A percentile compares a stretch with the other conserved stretches of the same genome.
phyloP scores from a whole-genome alignment of 92 coral and sea anemone genomes.

The Umimayanthus chanpuru region DNA sequence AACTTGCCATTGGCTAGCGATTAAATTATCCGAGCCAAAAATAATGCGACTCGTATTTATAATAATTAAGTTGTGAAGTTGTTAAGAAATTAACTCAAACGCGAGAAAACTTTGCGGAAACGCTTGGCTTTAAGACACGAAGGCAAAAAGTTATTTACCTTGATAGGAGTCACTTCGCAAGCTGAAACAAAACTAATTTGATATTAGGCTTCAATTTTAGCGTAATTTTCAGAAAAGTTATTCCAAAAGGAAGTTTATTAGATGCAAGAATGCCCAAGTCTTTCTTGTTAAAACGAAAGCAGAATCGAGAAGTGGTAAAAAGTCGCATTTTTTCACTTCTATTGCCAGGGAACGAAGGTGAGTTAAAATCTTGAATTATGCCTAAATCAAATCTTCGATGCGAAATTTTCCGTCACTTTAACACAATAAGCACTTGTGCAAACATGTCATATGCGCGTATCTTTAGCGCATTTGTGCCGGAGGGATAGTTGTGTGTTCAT shows the following conservation, averaged over 20 bases:
- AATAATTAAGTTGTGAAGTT: constrained; percentile 86
- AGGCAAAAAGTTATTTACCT: not conserved
- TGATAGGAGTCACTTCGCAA: not conserved
- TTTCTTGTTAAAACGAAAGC: constrained; percentile 43
- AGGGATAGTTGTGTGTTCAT: constrained; percentile 85
- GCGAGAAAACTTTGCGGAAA: constrained; percentile 59
- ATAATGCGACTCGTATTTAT: constrained; percentile 83
- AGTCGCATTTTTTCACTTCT: constrained; percentile 18
- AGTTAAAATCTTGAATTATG: constrained; percentile 43
- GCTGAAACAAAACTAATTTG: not conserved
- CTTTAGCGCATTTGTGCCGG: constrained; percentile 12
- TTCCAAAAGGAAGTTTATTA: not conserved
- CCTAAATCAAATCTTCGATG: constrained; percentile 32
- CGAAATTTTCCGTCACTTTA: not conserved
- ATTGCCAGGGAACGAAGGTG: constrained; percentile 20
- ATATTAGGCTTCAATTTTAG: not conserved
- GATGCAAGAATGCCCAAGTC: constrained; percentile 41
- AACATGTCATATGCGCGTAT: constrained; percentile 51
- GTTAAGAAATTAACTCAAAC: constrained; percentile 90
- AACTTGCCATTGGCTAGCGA: constrained; percentile 67
- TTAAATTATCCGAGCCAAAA: constrained; percentile 80
- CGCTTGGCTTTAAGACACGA: constrained; percentile 5
- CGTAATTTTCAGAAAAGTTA: not conserved
- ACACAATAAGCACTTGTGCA: constrained; percentile 46
- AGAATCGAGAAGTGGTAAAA: constrained; percentile 1